A percentile compares a stretch with the other conserved stretches of the same genome.
phyloP scores from a whole-genome alignment of 2,113 vertebrate genomes.

The Macrotis lagotis region DNA sequence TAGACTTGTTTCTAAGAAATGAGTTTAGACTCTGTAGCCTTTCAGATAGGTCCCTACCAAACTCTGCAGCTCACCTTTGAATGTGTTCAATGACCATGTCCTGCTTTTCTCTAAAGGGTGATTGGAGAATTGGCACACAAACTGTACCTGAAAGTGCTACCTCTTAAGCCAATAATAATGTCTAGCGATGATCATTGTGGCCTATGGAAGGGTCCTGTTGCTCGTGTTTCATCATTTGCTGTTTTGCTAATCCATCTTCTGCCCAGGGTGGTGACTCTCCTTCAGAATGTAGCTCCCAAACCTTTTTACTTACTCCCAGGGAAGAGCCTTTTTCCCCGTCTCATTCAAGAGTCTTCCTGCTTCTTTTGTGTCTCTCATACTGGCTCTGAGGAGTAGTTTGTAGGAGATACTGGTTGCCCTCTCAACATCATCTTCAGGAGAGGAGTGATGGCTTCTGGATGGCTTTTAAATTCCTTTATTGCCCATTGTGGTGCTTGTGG shows the following conservation, averaged over 20 bases:
- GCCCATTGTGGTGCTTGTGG: not conserved
- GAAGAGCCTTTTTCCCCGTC: not conserved
- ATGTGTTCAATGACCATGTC: not conserved
- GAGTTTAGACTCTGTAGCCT: not conserved
- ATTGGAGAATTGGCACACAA: not conserved
- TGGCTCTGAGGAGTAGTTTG: not conserved
- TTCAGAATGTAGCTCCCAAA: not conserved
- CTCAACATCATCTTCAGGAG: not conserved
- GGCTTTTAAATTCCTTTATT: not conserved
- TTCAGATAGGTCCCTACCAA: not conserved
- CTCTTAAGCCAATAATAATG: not conserved
- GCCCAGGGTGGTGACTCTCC: not conserved
- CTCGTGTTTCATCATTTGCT: conserved; percentile 4
- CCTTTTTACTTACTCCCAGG: not conserved
- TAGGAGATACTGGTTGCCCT: not conserved
- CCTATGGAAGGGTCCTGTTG: not conserved
- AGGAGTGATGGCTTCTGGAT: not conserved
- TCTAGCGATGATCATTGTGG: rapidly evolving
- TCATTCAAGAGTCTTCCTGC: not conserved
- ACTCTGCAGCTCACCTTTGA: not conserved
- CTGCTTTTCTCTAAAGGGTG: not conserved
- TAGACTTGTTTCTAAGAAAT: not conserved
- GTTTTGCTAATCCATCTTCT: not conserved
- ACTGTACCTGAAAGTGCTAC: conserved; percentile 18
- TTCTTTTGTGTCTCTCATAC: not conserved